Conservation (phyloP, 1,140 invertebrate genomes). For the Grapholita molesta region DNA sequence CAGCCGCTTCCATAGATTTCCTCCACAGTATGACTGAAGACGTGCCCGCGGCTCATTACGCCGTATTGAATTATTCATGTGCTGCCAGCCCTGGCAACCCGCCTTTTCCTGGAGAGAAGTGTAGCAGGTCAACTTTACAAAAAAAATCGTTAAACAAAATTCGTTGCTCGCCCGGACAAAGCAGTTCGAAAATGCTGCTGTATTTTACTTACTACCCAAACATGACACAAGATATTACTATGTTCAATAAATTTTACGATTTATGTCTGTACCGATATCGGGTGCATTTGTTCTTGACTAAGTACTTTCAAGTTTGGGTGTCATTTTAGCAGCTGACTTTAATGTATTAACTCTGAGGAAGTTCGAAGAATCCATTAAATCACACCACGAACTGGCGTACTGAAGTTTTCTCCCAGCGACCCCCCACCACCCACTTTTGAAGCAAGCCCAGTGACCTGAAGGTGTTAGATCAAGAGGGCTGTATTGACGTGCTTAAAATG, state of each 20-base stretch:
- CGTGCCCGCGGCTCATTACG: constrained; percentile 47
- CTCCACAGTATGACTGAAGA: constrained; percentile 27
- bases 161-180: background rate
- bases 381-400: constrained; percentile 12
- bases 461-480: constrained; percentile 24
- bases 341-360: background rate
- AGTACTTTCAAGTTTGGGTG: background rate
- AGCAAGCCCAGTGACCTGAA: constrained; percentile 30
- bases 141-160: background rate
- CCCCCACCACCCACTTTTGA: constrained; percentile 6
- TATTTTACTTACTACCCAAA: background rate
- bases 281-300: background rate
- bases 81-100: constrained; percentile 20
- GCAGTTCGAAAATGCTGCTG: background rate
- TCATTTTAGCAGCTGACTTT: background rate
- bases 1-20: constrained; percentile 25
- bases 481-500: constrained; percentile 14
- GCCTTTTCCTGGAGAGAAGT: background rate
- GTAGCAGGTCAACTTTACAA: constrained; percentile 9
- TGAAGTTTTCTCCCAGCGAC: constrained; percentile 10
- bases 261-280: background rate
- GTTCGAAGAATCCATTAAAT: constrained; percentile 3
- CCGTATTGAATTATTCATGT: constrained; percentile 49
- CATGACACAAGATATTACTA: background rate
- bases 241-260: background rate